Base-by-base conservation (phyloP, 2,113 vertebrate genomes). In the Brachyistius frenatus region DNA sequence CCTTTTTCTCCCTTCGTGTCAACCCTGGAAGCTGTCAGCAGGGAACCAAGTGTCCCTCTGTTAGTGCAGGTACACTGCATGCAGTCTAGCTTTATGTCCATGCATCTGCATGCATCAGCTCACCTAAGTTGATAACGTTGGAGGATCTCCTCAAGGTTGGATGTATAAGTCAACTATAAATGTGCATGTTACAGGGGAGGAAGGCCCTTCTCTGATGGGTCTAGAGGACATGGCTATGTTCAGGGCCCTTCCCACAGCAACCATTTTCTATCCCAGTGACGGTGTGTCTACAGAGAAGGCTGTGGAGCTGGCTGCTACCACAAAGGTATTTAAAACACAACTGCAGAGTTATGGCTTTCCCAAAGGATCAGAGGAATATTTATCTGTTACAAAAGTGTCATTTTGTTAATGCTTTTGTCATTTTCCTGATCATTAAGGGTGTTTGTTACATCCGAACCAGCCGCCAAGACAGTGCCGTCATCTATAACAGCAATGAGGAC, bases 371-470 rank as follows among this genome's bases (percentile, higher is more conserved):
- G 2, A 46, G 8, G 11, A 10, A 11, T 5, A 63, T 33, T 36
- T 30, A 14, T 47, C 4, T 63, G 7, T 15, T 5, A 15, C 5
- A 32, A 63, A 66, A 60, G 5, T 36, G 1, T 5, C 2, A 8
- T 6, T 11, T n/a, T 57, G 2, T 4, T 83, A 1, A 65, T 0
- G 3, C 3, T 52, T 31, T 31, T 72, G 7, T 70, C 50, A 9
- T 71, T 3, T 78, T 62, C 46, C 73, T 61, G 53, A 52, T 73
- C 1, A 50, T 53, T 32, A 65, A 99, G 98, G 97, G 98, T 65
- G 94, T 99, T 92, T 99, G 97, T 83, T 99, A 98, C 90, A 98
- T 99, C 89, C 94, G 97, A 75, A 99, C 97, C 52, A 97, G 96
- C 93, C 97, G 97, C 87, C 97, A 96, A 49, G 97, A 99, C 89